Conservation (phyloP, 2,113 vertebrate species). For the Puffinus mauretanicus region DNA sequence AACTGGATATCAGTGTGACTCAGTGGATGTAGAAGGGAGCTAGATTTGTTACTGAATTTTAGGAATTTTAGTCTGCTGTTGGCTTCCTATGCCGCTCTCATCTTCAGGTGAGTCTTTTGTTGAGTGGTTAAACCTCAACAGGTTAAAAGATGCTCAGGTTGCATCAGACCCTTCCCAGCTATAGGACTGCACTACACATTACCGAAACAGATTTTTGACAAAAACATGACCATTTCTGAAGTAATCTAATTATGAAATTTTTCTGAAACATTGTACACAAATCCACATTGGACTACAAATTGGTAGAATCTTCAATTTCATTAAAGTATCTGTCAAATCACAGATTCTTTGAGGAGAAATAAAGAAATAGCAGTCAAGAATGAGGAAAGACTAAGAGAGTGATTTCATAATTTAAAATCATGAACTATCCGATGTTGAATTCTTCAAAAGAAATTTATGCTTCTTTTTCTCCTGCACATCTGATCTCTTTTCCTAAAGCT, state of each 20-base stretch:
- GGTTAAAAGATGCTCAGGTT: neutral
- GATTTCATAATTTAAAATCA: neutral
- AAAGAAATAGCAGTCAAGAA: neutral
- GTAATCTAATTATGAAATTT: neutral
- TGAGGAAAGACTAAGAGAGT: neutral
- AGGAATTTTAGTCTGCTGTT: neutral
- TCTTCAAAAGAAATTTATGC: neutral
- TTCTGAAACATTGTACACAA: neutral
- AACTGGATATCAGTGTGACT: neutral
- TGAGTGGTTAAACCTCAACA: neutral
- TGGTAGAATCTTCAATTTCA: neutral
- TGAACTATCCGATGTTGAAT: neutral
- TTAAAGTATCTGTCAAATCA: neutral
- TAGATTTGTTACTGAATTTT: neutral
- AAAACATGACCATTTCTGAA: neutral
- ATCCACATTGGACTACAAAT: neutral
- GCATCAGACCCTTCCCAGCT: neutral
- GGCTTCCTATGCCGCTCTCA: neutral
- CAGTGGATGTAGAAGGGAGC: neutral
- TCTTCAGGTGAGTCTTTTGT: neutral
- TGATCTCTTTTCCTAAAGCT: neutral
- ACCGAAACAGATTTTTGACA: neutral
- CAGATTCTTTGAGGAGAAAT: neutral
- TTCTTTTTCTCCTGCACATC: neutral
- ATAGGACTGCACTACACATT: neutral